A percentile compares a stretch with the other conserved stretches of the same genome.
These are phyloP conservation scores for Cecropterus lyciades DNA, from an alignment of 1,140 invertebrate genomes.

Conservation along the genomic window DNA sequence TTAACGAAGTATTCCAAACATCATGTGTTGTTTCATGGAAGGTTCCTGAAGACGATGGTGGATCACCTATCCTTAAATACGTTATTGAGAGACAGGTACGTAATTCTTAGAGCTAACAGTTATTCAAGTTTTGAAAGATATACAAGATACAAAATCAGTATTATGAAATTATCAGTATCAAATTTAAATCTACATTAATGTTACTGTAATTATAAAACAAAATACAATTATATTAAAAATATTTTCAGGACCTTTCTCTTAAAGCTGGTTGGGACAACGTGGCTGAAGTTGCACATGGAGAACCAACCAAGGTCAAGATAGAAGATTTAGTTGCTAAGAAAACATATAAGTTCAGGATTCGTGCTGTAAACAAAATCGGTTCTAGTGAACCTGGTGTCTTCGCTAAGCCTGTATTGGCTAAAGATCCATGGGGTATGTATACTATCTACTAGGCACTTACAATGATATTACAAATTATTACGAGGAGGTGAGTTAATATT, in stretches of 20 bases:
- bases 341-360: constrained; percentile 97
- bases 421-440: constrained; percentile 97
- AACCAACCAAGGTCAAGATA: constrained; percentile 92
- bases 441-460: no score
- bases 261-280: constrained; percentile 94
- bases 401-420: constrained; percentile 94
- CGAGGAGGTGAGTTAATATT: no score
- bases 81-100: constrained; percentile 96
- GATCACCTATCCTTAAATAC: constrained; percentile 95
- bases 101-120: no score
- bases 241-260: constrained; percentile 75
- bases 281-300: constrained; percentile 88
- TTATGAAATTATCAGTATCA: no score
- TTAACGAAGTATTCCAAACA: constrained; percentile 96
- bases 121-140: no score
- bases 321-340: constrained; percentile 94
- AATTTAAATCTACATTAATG: no score
- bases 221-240: not conserved
- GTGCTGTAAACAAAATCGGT: constrained; percentile 96
- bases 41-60: constrained; percentile 96
- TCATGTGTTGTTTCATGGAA: constrained; percentile 97
- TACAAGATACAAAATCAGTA: no score
- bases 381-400: constrained; percentile 95
- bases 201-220: no score
- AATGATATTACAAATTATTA: no score